Percentiles rank a stretch among this genome's conserved stretches.
Conservation (phyloP, 2,888 invertebrate genomes). For the Agonopterix heracliana region DNA sequence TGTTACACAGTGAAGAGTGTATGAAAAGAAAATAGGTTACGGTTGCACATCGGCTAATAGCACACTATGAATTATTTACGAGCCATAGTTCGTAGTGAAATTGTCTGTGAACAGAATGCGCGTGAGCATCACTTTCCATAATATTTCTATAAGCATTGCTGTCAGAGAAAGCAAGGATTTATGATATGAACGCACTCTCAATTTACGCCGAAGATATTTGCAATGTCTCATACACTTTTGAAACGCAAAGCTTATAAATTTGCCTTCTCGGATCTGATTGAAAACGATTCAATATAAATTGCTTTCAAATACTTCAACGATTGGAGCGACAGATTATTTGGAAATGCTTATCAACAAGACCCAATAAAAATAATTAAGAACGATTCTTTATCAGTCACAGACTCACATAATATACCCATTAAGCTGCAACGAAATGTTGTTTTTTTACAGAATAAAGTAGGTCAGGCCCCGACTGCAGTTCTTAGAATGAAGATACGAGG, state of each 20-base stretch:
- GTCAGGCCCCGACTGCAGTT: slow-evolving; percentile 22
- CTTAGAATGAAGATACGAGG: slow-evolving; percentile 25
- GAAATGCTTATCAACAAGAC: too few species aligned
- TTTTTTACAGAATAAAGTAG: slow-evolving; percentile 16
- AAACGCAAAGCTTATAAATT: too few species aligned
- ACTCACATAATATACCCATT: slow-evolving; percentile 5
- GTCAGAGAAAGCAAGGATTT: slow-evolving; percentile 7
- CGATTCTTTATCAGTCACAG: slow-evolving; percentile 3
- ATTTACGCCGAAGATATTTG: not conserved
- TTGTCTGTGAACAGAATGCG: slow-evolving; percentile 27
- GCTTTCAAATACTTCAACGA: too few species aligned
- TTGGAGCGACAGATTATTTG: too few species aligned
- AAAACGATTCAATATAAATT: too few species aligned
- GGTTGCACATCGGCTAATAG: slow-evolving; percentile 24
- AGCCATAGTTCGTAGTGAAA: slow-evolving; percentile 37
- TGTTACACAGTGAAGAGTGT: too few species aligned
- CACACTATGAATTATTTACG: slow-evolving; percentile 58
- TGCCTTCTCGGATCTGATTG: too few species aligned
- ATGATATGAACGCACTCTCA: not conserved
- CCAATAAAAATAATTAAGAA: too few species aligned
- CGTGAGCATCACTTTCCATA: slow-evolving; percentile 39
- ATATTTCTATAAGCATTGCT: slow-evolving; percentile 21
- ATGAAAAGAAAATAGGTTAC: slow-evolving; percentile 44
- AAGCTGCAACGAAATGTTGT: not conserved
- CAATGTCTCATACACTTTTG: not conserved